Conservation (phyloP, 2,113 vertebrate genomes). For the Xenopus tropicalis region DNA sequence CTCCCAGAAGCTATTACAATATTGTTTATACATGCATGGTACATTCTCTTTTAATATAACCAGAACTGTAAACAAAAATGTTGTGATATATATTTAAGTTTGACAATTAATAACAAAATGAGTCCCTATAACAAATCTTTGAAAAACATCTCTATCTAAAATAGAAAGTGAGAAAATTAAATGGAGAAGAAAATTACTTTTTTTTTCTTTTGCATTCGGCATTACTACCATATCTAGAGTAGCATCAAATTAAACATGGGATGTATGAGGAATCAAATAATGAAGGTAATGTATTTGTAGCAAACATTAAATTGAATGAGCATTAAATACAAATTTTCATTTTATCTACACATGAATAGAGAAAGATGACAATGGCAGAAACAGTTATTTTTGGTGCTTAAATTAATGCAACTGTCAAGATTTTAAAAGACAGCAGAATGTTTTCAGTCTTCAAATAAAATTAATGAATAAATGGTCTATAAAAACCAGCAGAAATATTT, state of each 20-base stretch:
- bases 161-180: neutral
- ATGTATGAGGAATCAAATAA: slow-evolving; percentile 27
- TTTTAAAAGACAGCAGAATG: slow-evolving; percentile 14
- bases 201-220: slow-evolving; percentile 7
- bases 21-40: no score
- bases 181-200: slow-evolving; percentile 23
- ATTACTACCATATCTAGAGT: slow-evolving; percentile 22
- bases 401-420: slow-evolving; percentile 26
- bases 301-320: slow-evolving; percentile 27
- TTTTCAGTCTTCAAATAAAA: no score
- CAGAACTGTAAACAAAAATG: neutral
- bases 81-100: neutral
- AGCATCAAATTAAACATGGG: slow-evolving; percentile 25
- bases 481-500: no score
- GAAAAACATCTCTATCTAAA: neutral
- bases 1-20: no score
- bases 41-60: no score
- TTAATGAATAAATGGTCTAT: no score
- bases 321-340: slow-evolving; percentile 38
- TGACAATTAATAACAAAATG: neutral
- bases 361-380: slow-evolving; percentile 29
- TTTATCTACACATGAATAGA: slow-evolving; percentile 30
- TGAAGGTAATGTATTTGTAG: slow-evolving; percentile 20
- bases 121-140: slow-evolving; percentile 1
- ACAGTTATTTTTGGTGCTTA: slow-evolving; percentile 30